A percentile compares a stretch with the other conserved stretches of the same genome.
Evolutionary conservation across 2,113 vertebrate genomes (phyloP).

Genomic region (Oenanthe melanoleuca): DNA sequence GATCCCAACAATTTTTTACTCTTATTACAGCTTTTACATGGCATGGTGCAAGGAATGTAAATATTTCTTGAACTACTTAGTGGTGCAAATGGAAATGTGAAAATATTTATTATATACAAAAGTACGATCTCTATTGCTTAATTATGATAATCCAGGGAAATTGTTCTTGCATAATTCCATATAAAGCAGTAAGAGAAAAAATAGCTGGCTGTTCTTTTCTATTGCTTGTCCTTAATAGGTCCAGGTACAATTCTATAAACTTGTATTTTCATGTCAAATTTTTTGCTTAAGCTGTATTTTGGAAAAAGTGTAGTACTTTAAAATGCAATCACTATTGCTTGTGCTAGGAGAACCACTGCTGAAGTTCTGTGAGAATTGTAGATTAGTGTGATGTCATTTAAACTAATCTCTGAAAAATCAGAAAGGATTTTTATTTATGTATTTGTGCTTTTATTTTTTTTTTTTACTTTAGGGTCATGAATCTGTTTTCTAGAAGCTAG

Average conservation of each 20-base stretch:
- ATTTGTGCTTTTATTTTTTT: background rate
- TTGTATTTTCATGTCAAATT: background rate
- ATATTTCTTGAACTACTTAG: background rate
- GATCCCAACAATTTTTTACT: background rate
- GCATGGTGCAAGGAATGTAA: background rate
- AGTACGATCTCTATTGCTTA: background rate
- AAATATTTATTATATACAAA: constrained; percentile 46
- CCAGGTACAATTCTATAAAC: background rate
- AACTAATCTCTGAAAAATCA: background rate
- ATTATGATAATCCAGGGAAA: constrained; percentile 37
- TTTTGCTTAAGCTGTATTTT: background rate
- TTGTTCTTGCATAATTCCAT: background rate
- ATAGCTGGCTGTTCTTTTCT: background rate
- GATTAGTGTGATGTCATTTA: background rate
- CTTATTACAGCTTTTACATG: background rate
- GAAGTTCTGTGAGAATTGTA: background rate
- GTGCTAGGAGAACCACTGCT: background rate
- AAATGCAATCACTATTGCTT: background rate
- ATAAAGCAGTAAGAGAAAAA: background rate
- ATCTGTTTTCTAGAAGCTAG: background rate
- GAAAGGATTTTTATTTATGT: background rate
- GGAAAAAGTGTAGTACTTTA: background rate
- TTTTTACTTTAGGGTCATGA: background rate
- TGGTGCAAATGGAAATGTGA: constrained; percentile 30
- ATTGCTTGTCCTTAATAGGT: background rate